Evolutionary conservation across 2,888 invertebrate genomes (phyloP).

Genomic region (Cephus pulcher): DNA sequence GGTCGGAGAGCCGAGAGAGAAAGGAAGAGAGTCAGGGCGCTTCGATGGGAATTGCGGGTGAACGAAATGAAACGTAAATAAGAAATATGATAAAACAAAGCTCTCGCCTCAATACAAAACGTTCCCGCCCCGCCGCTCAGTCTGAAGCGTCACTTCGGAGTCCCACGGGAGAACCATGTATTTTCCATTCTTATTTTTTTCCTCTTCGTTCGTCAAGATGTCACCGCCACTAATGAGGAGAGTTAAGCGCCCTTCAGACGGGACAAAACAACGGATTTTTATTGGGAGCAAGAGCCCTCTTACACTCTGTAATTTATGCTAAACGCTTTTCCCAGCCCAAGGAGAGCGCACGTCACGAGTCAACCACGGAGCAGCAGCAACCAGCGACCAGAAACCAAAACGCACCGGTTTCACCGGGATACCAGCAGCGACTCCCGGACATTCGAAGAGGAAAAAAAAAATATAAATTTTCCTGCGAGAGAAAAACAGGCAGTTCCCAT

Average conservation of each 20-base stretch:
- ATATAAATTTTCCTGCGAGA: constrained; percentile 67
- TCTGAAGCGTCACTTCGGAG: background rate
- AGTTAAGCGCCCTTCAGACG: constrained; percentile 44
- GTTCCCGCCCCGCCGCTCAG: background rate
- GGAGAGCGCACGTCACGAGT: constrained; percentile 26
- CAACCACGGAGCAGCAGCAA: constrained; percentile 9
- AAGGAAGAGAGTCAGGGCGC: background rate
- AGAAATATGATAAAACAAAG: background rate
- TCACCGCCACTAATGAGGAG: constrained; percentile 59
- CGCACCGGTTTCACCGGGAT: constrained; percentile 70
- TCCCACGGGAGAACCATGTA: background rate
- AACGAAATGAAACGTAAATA: background rate
- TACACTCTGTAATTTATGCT: constrained; percentile 49
- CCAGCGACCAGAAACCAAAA: constrained; percentile 33
- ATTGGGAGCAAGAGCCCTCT: constrained; percentile 35
- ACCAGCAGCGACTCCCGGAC: background rate
- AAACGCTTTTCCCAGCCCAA: constrained; percentile 47
- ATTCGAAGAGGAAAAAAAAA: background rate
- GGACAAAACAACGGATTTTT: constrained; percentile 51
- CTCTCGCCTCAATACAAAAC: background rate
- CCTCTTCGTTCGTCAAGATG: constrained; percentile 55
- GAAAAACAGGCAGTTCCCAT: constrained; percentile 68
- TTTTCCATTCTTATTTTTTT: constrained; percentile 5
- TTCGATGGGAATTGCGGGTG: background rate
- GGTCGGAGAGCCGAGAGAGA: background rate